Base-by-base conservation (phyloP, 2,797 vertebrate species). In the Phoeniculus purpureus region DNA sequence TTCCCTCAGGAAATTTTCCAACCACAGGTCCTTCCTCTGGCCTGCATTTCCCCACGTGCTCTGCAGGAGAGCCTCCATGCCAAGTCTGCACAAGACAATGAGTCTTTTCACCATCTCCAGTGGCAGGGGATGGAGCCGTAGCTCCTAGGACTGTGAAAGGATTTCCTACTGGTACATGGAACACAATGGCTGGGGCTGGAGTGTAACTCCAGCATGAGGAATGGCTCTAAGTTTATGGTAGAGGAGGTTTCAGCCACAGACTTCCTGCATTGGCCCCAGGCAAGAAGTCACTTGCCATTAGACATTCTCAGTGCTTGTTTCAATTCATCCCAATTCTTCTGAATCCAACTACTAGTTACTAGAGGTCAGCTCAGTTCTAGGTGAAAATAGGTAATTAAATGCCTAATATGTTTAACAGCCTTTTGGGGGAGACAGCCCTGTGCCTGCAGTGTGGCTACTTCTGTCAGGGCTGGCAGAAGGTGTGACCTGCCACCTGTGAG, bases 361-460 rank as follows among this genome's bases (percentile, higher is more conserved):
- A 85, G 73, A 93, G 62, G 52, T 87, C 87, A 83, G 66, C 55
- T 90, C 84, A 94, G 73, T 50, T 76, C 59, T 59, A 87, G 51
- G 65, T 59, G 73, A 89, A 91, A 80, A 89, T 67, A 74, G 43
- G 22, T 81, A 45, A 87, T 82, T 59, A 94, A 89, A 82, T 52
- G 29, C 52, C n/a, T 87, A 65, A 82, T 25, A 60, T 27, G 17
- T 62, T 82, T 75, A 72, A 32, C 37, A 86, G 83, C 27, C n/a
- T 85, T 85, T 60, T 0, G 5, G 7, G 31, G 73, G 62, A 79
- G 74, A 22, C 31, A 62, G 45, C 29, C 72, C 31, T 79, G 89
- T 37, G 37, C 37, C 37, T 37, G 37, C 43, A 43, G 43, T 43
- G 26, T 3, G 31, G 58, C 48, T 86, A 80, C 66, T 65, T 83